Conservation (phyloP, 1,140 invertebrate species). For the Drosophila gunungcola region DNA sequence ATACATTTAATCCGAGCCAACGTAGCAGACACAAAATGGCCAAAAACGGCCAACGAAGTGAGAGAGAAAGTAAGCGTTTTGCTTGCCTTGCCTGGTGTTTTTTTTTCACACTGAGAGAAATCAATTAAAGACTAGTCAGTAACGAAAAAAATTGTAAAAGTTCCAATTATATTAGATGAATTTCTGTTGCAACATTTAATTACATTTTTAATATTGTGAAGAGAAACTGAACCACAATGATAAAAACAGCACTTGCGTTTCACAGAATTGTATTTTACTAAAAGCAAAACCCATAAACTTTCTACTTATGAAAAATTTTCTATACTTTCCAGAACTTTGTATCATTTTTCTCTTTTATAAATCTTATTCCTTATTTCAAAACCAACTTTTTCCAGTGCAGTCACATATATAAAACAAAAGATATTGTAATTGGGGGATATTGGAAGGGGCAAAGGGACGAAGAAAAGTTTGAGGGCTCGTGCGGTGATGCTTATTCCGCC, state of each 20-base stretch:
- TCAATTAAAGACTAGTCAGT: not conserved
- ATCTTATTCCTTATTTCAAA: no score
- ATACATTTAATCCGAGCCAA: constrained; percentile 80
- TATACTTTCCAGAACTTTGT: no score
- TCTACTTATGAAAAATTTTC: no score
- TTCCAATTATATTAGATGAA: not conserved
- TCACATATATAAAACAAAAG: constrained; percentile 72
- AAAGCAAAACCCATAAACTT: no score
- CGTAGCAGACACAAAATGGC: constrained; percentile 78
- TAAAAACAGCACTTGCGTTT: no score
- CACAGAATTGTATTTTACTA: no score
- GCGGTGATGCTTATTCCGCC: constrained; percentile 80
- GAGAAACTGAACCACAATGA: no score
- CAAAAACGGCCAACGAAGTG: constrained; percentile 64
- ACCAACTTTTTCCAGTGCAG: not conserved
- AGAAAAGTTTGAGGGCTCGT: constrained; percentile 66
- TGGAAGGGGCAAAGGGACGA: constrained; percentile 23
- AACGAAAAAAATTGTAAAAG: not conserved
- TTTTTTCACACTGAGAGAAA: not conserved
- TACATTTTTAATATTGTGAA: no score
- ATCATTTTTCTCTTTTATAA: no score
- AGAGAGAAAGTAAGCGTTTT: constrained; percentile 72
- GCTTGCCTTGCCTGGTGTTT: constrained; percentile 5
- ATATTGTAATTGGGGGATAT: constrained; percentile 73
- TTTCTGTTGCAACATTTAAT: no score